Base-by-base conservation (phyloP, 2,888 invertebrate genomes). In the Apodemia mormo region DNA sequence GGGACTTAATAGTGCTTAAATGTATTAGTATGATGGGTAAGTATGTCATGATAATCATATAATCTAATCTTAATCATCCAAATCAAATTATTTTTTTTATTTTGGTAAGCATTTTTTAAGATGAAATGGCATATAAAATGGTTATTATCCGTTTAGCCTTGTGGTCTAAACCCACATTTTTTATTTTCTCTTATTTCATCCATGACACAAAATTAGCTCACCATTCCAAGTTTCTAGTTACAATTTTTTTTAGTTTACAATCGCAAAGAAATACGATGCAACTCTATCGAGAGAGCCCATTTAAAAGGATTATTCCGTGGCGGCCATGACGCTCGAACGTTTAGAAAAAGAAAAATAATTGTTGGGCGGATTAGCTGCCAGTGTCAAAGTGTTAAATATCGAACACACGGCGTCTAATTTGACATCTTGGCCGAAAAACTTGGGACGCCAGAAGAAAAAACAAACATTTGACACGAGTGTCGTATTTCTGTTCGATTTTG, bases 351-450 rank as follows among this genome's bases (percentile, higher is more conserved):
- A 83, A 85, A 87, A 89, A 88, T 87, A 86, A 87, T 88, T 88
- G 88, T 86, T 83, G 80, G 82, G 79, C 68, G 90, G 92, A 92
- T 93, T 91, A 93, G 88, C 89, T 89, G 90, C 87, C 92, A 90
- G 92, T 90, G 92, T 92, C 92, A 92, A 92, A 92, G 92, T 92
- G 92, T 93, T 93, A 93, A 93, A 92, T 92, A 91, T 93, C 91
- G 91, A 90, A 90, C 89, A 85, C 85, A 86, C 82, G 81, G 82
- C 81, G 87, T 89, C 91, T 90, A 90, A 92, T 92, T 91, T 92
- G 92, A 93, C 93, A 89, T 86, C 85, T 85, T 87, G 81, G 84
- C 52, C 82, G 82, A 84, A 86, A 83, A 86, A 82, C 81, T 83
- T 77, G 80, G 80, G 78, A 78, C 79, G 80, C 74, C 71, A 79